A percentile compares a stretch with the other conserved stretches of the same genome.
Conservation (phyloP, 2,113 vertebrate species). For the Mohoua ochrocephala region DNA sequence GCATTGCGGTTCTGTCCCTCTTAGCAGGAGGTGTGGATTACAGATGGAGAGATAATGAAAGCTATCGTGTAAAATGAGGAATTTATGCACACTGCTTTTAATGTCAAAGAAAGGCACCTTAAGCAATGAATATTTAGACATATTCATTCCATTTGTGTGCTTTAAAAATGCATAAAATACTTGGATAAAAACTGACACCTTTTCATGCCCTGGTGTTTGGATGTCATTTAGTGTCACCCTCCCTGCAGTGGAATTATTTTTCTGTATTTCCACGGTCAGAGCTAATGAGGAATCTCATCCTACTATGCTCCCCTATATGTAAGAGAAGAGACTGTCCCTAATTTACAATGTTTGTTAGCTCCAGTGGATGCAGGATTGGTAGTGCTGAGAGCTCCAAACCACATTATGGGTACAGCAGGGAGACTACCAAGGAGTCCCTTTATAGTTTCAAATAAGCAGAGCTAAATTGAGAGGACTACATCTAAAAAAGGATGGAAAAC, state of each 20-base stretch:
- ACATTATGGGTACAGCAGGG: neutral
- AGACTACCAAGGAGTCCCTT: neutral
- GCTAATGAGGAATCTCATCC: neutral
- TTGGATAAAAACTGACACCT: neutral
- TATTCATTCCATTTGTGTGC: neutral
- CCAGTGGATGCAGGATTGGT: neutral
- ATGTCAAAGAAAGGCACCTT: neutral
- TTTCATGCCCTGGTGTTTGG: neutral
- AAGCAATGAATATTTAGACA: neutral
- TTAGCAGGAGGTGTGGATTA: constrained; percentile 2
- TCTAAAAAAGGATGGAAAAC: neutral
- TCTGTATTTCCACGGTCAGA: neutral
- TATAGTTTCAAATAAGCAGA: neutral
- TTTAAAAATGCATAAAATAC: neutral
- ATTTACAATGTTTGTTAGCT: neutral
- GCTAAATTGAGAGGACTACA: neutral
- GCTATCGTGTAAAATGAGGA: neutral
- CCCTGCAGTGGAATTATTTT: neutral
- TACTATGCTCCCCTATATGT: neutral
- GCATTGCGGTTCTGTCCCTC: neutral
- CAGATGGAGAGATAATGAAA: neutral
- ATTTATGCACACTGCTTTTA: neutral
- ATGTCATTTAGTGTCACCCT: neutral
- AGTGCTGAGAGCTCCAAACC: neutral
- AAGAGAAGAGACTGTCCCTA: neutral